Conservation (phyloP, 2,888 invertebrate species). For the Platypus cylindrus region DNA sequence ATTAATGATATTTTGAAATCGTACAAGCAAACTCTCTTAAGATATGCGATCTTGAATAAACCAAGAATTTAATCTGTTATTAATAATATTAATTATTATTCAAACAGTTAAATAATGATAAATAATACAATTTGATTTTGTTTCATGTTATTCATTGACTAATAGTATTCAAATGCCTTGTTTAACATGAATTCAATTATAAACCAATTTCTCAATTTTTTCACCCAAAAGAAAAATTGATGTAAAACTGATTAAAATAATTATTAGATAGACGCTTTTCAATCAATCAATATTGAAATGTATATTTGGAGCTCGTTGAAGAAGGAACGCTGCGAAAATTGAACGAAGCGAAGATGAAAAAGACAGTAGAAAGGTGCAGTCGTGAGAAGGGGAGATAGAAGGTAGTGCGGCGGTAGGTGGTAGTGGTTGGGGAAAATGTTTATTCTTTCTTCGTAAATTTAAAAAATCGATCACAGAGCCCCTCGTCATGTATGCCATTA, state of each 20-base stretch:
- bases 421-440: slow-evolving; percentile 24
- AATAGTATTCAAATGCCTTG: too few relatives aligned
- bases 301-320: too few relatives aligned
- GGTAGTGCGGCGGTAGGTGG: not conserved
- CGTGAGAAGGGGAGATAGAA: slow-evolving; percentile 4
- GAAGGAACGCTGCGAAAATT: too few relatives aligned
- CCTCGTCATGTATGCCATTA: slow-evolving; percentile 40
- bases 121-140: too few relatives aligned
- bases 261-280: too few relatives aligned
- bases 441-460: slow-evolving; percentile 37
- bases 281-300: too few relatives aligned
- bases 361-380: not conserved
- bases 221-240: too few relatives aligned
- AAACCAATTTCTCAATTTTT: too few relatives aligned
- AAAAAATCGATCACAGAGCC: slow-evolving; percentile 38
- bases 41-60: slow-evolving; percentile 15
- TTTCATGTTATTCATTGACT: too few relatives aligned
- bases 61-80: slow-evolving; percentile 15
- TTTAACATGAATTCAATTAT: too few relatives aligned
- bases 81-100: slow-evolving; percentile 16
- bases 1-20: slow-evolving; percentile 16
- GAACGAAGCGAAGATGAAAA: not conserved
- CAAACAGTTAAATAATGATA: too few relatives aligned
- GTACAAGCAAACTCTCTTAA: slow-evolving; percentile 17
- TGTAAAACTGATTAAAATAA: too few relatives aligned